phyloP scores from a whole-genome alignment of 1,140 invertebrate genomes.

The Scaptomyza pallida region DNA sequence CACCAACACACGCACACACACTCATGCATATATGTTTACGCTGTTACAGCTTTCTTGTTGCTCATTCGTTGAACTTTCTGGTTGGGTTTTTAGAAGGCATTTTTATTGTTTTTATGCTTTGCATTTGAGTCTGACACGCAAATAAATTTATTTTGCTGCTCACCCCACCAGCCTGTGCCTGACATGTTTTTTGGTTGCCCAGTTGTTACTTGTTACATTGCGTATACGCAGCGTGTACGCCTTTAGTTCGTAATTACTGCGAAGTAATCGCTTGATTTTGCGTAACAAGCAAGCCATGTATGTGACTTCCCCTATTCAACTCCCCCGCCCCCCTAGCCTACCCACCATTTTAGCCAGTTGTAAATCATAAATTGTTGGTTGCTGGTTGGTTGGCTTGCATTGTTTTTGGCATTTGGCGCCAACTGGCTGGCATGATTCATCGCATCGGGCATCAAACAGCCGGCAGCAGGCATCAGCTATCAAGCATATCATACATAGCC shows the following conservation, averaged over 20 bases:
- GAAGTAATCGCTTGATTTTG: constrained; percentile 56
- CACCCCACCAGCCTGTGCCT: constrained; percentile 5
- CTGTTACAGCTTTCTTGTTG: background rate
- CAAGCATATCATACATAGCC: constrained; percentile 4
- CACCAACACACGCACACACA: constrained; percentile 5
- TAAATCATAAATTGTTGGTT: constrained; percentile 64
- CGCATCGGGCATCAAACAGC: constrained; percentile 25
- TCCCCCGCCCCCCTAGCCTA: background rate
- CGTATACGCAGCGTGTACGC: constrained; percentile 40
- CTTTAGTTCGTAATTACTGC: constrained; percentile 58
- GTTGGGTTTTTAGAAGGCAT: constrained; percentile 7
- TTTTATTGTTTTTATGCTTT: constrained; percentile 63
- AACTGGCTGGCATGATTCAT: constrained; percentile 79
- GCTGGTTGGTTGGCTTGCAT: constrained; percentile 55
- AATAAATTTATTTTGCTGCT: constrained; percentile 67
- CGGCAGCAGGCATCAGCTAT: background rate
- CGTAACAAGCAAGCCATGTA: constrained; percentile 25
- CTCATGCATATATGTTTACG: background rate
- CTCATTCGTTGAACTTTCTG: constrained; percentile 3
- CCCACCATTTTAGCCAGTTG: constrained; percentile 19
- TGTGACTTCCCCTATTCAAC: constrained; percentile 10
- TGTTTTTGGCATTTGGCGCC: constrained; percentile 79
- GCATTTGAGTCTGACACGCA: constrained; percentile 71
- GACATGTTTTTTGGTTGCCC: constrained; percentile 6
- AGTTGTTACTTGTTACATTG: constrained; percentile 19